phyloP scores from a whole-genome alignment of 2,888 invertebrate species.

The Drosophila multiciliata region DNA sequence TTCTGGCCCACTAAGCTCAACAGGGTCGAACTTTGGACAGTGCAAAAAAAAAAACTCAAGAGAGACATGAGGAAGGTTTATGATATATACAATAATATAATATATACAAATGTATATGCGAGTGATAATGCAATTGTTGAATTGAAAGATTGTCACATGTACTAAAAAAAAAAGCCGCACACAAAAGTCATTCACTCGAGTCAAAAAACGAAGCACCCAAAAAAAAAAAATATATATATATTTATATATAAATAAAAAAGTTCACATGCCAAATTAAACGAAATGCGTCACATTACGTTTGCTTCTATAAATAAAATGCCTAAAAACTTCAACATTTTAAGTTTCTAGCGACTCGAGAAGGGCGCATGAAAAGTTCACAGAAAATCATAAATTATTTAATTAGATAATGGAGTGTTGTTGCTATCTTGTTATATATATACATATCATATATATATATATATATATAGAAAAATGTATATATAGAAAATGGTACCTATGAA shows the following conservation, averaged over 20 bases:
- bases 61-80: constrained; percentile 34
- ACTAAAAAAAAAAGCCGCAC: constrained; percentile 34
- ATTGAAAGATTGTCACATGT: constrained; percentile 52
- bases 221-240: constrained; percentile 11
- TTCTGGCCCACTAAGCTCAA: constrained; percentile 49
- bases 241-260: constrained; percentile 47
- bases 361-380: constrained; percentile 57
- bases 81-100: constrained; percentile 19
- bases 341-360: constrained; percentile 29
- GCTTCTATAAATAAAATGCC: constrained; percentile 58
- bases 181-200: constrained; percentile 58
- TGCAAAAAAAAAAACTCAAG: constrained; percentile 16
- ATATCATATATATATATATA: not conserved
- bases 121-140: constrained; percentile 13
- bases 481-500: not conserved
- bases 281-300: constrained; percentile 66
- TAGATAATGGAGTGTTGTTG: constrained; percentile 29
- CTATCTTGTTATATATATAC: not conserved
- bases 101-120: not conserved
- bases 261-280: constrained; percentile 55
- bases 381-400: constrained; percentile 61
- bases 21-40: constrained; percentile 50
- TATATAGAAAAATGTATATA: not conserved
- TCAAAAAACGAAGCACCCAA: constrained; percentile 10
- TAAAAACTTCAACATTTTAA: constrained; percentile 36